Base-by-base conservation (phyloP, 2,888 invertebrate species). In the Drosophila peninsularis region DNA sequence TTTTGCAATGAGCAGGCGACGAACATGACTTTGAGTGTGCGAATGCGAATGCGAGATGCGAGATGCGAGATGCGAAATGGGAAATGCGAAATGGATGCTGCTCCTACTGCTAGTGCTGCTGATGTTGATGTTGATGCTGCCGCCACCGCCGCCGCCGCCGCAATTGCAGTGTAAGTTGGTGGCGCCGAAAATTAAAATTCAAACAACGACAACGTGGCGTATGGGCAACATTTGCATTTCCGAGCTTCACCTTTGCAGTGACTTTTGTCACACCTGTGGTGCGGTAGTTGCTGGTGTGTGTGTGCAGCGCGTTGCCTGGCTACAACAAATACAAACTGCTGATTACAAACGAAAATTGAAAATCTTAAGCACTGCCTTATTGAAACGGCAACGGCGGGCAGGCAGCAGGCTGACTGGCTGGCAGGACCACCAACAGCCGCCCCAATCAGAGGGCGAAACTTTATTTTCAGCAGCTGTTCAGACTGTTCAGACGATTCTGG, bases 331-430 rank as follows among this genome's bases (percentile, higher is more conserved):
- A 69, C 76, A 72, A 77, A 41, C 70, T 73, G 71, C 77, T 87
- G 84, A 85, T 88, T 88, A 85, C 89, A 76, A 88, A 75, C 63
- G 84, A 89, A 85, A 85, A 89, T 85, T 85, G 84, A 85, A 85
- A 85, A 88, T 83, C 87, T 85, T 85, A 89, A 87, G 87, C 71
- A 65, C 67, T 72, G 62, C 71, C 69, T 79, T 88, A 87, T 88
- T 82, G 86, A 88, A 82, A 82, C 64, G 62, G 64, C 65, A 78
- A 64, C 44, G 57, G 39, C 75, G 36, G 57, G 41, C 37, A 45
- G 11, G 14, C 64, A 76, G 36, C 14, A 39, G 19, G 10, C 17
- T 4, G 53, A n/a, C n/a, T 32, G 53, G 42, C 75, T 39, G 47
- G 41, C 21, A 47, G n/a, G 14, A 19, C 45, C 34, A 24, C 10